Conservation (phyloP, 1,140 invertebrate species). For the Euwallacea fornicatus region DNA sequence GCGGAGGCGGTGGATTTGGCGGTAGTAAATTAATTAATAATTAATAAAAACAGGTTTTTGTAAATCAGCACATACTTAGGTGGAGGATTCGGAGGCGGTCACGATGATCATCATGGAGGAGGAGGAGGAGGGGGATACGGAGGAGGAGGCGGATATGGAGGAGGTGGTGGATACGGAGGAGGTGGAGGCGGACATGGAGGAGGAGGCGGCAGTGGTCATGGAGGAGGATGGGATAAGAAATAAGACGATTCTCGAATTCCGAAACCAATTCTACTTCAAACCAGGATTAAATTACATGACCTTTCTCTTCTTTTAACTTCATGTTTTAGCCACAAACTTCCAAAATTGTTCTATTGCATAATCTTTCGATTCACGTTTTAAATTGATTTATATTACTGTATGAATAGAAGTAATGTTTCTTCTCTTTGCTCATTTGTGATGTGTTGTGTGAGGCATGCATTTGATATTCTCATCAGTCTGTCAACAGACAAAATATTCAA, state of each 20-base stretch:
- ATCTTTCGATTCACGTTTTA: no score
- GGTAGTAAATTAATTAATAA: neutral
- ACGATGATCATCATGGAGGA: constrained; percentile 37
- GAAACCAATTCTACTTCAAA: no score
- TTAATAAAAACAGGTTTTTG: neutral
- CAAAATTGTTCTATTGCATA: no score
- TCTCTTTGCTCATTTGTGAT: no score
- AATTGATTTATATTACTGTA: no score
- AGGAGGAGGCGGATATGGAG: constrained; percentile 36
- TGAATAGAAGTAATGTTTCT: no score
- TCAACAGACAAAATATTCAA: no score
- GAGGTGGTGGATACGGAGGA: constrained; percentile 33
- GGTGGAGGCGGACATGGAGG: constrained; percentile 38
- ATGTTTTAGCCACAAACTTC: no score
- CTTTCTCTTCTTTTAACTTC: no score
- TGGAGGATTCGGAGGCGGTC: constrained; percentile 38
- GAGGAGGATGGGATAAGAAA: constrained; percentile 32
- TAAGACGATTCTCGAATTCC: neutral
- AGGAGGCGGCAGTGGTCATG: constrained; percentile 30
- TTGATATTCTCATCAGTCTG: no score
- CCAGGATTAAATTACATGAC: no score
- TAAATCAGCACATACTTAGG: neutral
- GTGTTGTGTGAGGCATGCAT: no score
- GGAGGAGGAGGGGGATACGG: constrained; percentile 40
- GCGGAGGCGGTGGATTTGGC: constrained; percentile 29